Evolutionary conservation across 2,888 invertebrate species (phyloP), one percentile per base, ranked within the genome.

Genomic region (Noctua comes): DNA sequence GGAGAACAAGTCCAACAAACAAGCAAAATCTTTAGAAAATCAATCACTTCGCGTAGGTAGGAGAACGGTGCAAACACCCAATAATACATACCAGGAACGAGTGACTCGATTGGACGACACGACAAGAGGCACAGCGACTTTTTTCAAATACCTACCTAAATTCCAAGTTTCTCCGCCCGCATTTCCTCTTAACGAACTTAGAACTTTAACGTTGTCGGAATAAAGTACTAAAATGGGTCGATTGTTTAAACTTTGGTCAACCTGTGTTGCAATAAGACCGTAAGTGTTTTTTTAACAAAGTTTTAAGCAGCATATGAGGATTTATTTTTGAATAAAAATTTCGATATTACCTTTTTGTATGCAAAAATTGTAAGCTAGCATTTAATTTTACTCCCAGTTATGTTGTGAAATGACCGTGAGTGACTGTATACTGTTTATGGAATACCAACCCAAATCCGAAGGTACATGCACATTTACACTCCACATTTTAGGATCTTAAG

Each of bases 401-500:
- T 54, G 54, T 54, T 81, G 36, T 73, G 36, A 79, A 76, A 74
- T 59, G 10, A 40, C 27, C 16, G 24, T 82, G n/a, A 65, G 7
- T n/a, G 36, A 48, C 46, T 57, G n/a, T 21, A 68, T 66, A 57
- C 57, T 66, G 31, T 36, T 51, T 62, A 68, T 76, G 76, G 27
- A 82, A 76, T 40, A 54, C 18, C 16, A 79, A 62, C 24, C 57
- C 59, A 46, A 68, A 59, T 27, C 48, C 65, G 3, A 66, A 66
- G 46, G 18, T 16, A 31, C 83, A 82, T 82, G 82, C 79, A 75
- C 62, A 64, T 13, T n/a, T n/a, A n/a, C n/a, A 51, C 13, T 21
- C 40, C 76, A 31, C 59, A 36, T 68, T 75, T 59, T 46, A 62
- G 13, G 31, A 65, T 21, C 48, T 1, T 27, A 59, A 27, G 59